These are phyloP conservation scores for Shinisaurus crocodilurus DNA, from an alignment of 2,113 vertebrate species.

Conservation along the genomic window DNA sequence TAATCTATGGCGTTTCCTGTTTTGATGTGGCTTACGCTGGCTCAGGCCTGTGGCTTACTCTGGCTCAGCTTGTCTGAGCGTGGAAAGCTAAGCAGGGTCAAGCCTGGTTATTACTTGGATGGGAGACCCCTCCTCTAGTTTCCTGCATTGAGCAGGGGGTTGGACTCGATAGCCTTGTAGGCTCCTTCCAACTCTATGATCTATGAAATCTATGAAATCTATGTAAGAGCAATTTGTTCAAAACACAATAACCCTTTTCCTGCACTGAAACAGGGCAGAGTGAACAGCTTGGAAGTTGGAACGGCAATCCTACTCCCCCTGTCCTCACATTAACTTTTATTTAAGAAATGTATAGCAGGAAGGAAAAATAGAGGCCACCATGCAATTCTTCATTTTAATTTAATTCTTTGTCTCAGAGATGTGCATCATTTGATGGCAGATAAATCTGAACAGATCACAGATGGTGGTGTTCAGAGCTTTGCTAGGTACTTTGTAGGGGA, in stretches of 20 bases:
- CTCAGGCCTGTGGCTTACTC: too few relatives aligned
- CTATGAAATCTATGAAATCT: too few relatives aligned
- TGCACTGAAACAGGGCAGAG: neutral
- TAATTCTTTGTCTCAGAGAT: conserved; percentile 58
- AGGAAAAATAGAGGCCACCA: conserved; percentile 56
- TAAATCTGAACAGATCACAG: conserved; percentile 48
- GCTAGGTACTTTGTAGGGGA: neutral
- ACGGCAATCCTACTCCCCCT: too few relatives aligned
- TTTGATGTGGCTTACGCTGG: too few relatives aligned
- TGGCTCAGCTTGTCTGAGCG: too few relatives aligned
- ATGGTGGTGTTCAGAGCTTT: conserved; percentile 34
- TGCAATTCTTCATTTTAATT: conserved; percentile 47
- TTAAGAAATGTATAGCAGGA: conserved; percentile 68
- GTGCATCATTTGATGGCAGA: conserved; percentile 40
- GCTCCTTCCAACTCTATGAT: too few relatives aligned
- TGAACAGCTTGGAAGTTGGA: conserved; percentile 44
- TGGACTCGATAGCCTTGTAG: too few relatives aligned
- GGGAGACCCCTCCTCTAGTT: too few relatives aligned
- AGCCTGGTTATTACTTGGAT: too few relatives aligned
- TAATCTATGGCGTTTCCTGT: conserved; percentile 37
- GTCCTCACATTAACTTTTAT: conserved; percentile 9
- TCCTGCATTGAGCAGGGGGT: too few relatives aligned
- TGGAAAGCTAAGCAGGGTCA: too few relatives aligned
- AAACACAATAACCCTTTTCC: conserved; percentile 36
- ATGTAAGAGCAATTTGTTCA: conserved; percentile 48